These are phyloP conservation scores for Micropoecilia bifurca DNA, from an alignment of 2,797 vertebrate genomes.

Conservation along the genomic window DNA sequence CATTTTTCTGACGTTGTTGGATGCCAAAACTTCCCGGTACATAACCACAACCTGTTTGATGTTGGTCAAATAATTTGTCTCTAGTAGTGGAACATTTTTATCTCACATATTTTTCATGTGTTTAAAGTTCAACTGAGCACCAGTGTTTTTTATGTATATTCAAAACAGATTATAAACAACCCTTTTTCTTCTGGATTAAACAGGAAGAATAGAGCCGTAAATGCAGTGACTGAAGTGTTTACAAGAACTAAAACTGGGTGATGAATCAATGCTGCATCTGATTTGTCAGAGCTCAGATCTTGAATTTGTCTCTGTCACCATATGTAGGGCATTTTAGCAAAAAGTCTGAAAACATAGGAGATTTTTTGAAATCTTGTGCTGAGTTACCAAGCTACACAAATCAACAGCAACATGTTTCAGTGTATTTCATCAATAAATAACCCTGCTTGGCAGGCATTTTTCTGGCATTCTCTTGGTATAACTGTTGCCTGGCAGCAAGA, in stretches of 20 bases:
- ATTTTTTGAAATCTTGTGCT: not conserved
- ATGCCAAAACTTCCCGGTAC: not conserved
- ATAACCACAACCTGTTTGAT: not conserved
- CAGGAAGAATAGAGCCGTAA: not conserved
- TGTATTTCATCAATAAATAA: not conserved
- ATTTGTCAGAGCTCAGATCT: not conserved
- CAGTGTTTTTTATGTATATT: not conserved
- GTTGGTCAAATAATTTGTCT: not conserved
- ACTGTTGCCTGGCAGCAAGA: not conserved
- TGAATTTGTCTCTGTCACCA: not conserved
- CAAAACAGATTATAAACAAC: not conserved
- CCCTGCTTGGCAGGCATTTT: not conserved
- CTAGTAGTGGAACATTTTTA: too few species aligned
- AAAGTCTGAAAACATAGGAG: not conserved
- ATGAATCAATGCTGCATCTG: not conserved
- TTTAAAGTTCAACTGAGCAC: not conserved
- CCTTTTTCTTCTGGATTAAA: not conserved
- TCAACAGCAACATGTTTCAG: not conserved
- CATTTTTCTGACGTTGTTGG: not conserved
- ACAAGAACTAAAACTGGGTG: not conserved
- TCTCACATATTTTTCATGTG: not conserved
- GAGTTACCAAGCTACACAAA: not conserved
- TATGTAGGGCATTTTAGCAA: not conserved
- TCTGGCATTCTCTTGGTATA: not conserved
- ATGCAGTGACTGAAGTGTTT: not conserved